A percentile compares a stretch with the other conserved stretches of the same genome.
These are phyloP conservation scores for Rhopalosiphum nymphaeae DNA, from an alignment of 2,888 invertebrate species.

Conservation along the genomic window DNA sequence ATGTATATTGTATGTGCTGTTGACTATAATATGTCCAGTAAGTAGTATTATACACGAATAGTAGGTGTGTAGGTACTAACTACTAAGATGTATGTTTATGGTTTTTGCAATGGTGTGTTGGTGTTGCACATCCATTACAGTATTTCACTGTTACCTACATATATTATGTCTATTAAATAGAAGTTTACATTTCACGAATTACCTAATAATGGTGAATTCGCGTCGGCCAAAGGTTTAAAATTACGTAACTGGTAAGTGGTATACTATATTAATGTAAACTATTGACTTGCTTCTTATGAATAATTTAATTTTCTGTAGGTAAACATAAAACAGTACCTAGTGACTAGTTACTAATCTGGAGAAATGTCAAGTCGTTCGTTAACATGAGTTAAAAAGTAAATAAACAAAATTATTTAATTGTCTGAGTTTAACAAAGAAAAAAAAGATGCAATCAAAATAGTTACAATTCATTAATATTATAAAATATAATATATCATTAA, in stretches of 20 bases:
- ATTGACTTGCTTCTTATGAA: not conserved
- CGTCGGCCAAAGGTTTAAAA: not conserved
- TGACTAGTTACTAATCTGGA: not conserved
- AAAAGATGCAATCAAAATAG: not conserved
- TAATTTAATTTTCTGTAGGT: not conserved
- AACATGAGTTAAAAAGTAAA: not conserved
- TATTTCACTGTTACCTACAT: not conserved
- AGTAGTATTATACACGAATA: not conserved
- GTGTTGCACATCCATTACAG: not conserved
- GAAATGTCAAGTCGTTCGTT: not conserved
- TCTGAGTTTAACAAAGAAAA: too few relatives aligned
- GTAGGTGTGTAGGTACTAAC: not conserved
- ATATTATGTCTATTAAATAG: not conserved
- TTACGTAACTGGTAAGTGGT: not conserved
- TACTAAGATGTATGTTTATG: not conserved
- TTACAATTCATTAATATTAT: not conserved
- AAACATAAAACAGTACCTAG: too few relatives aligned
- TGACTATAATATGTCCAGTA: not conserved
- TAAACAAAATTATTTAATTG: too few relatives aligned
- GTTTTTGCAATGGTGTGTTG: not conserved
- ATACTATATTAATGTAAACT: not conserved
- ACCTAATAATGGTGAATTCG: not conserved
- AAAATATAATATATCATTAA: not conserved
- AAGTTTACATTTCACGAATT: not conserved
- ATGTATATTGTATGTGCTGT: not conserved